A percentile compares a stretch with the other conserved stretches of the same genome.
phyloP scores from a whole-genome alignment of 30 jellyfish, hydroid and myxozoan genomes.

The Aurelia aurita complex sp. Pacific region DNA sequence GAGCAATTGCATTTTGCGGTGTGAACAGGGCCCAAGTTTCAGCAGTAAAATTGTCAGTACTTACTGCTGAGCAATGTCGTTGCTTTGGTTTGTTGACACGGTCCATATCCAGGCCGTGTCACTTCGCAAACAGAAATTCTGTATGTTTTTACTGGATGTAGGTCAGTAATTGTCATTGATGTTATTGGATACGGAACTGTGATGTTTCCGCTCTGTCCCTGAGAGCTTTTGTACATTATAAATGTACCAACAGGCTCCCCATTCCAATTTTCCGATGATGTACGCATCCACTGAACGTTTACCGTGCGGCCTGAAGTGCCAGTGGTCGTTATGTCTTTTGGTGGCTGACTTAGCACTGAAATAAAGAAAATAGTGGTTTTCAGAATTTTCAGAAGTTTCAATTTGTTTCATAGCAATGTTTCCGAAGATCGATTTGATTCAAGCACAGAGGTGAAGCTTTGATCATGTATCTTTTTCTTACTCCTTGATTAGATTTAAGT shows the following conservation, averaged over 20 bases:
- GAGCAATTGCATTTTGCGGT: too few species aligned
- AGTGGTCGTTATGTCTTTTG: not conserved
- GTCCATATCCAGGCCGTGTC: constrained; percentile 55
- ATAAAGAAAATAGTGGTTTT: too few species aligned
- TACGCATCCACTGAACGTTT: constrained; percentile 32
- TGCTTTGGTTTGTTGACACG: constrained; percentile 42
- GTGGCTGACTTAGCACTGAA: not conserved
- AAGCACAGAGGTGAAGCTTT: too few species aligned
- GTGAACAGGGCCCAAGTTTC: too few species aligned
- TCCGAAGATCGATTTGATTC: too few species aligned
- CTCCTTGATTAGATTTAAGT: too few species aligned
- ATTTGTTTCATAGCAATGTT: too few species aligned
- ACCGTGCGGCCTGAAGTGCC: constrained; percentile 16
- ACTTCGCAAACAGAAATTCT: constrained; percentile 36
- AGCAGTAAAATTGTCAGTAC: too few species aligned
- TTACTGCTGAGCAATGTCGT: constrained; percentile 46
- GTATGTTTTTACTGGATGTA: constrained; percentile 40
- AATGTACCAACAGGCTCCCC: too few species aligned
- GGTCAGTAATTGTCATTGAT: not conserved
- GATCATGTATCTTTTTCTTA: too few species aligned
- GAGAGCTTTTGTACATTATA: constrained; percentile 1
- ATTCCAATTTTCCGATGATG: constrained; percentile 16
- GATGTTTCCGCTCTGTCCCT: not conserved
- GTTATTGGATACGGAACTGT: constrained; percentile 5
- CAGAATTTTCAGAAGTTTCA: too few species aligned